These are phyloP conservation scores for Tragopan temminckii DNA, from an alignment of 2,797 vertebrate genomes.

Conservation along the genomic window DNA sequence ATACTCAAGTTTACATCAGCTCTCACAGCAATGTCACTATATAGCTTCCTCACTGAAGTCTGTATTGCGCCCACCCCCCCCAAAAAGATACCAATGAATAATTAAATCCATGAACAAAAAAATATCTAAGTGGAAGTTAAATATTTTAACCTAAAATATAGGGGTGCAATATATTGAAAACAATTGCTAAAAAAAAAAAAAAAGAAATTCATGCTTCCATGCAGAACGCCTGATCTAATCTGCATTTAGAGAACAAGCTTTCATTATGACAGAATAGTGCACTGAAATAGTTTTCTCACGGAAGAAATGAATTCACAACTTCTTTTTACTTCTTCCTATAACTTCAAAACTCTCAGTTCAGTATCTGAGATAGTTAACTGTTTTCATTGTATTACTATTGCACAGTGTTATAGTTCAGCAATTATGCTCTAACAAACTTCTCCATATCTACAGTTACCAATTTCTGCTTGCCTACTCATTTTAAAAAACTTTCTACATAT, in stretches of 20 bases:
- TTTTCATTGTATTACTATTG: background rate
- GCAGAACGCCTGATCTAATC: background rate
- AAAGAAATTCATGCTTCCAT: background rate
- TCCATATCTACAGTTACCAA: background rate
- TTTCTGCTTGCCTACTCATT: background rate
- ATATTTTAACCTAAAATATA: background rate
- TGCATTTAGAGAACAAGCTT: background rate
- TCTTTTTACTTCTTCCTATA: background rate
- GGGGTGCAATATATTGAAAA: background rate
- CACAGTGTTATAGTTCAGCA: background rate
- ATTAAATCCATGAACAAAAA: background rate
- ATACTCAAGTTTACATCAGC: background rate
- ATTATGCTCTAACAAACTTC: background rate
- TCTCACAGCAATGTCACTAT: background rate
- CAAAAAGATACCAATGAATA: background rate
- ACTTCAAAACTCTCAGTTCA: background rate
- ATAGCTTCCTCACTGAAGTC: background rate
- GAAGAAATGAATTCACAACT: background rate
- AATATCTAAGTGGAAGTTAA: background rate
- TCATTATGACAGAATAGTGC: background rate
- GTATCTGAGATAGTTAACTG: background rate
- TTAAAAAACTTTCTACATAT: background rate
- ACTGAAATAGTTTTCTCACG: background rate
- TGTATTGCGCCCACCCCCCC: background rate
- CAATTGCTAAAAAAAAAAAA: background rate